Evolutionary conservation across 1,140 invertebrate genomes (phyloP), one percentile per base, ranked within the genome.

Genomic region (Papilio glaucus): DNA sequence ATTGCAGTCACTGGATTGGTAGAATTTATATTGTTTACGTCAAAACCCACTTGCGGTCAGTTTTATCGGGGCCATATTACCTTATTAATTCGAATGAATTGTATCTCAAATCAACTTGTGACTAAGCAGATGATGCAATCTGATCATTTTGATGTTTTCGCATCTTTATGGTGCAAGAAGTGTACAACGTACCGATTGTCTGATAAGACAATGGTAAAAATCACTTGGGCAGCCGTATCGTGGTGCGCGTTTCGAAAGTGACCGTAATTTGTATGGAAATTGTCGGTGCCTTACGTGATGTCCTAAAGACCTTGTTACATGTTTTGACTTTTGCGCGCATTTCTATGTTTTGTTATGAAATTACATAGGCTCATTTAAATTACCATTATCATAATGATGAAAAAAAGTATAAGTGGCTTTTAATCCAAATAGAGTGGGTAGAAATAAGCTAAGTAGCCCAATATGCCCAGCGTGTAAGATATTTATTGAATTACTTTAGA

Each of bases 191-290:
- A 62, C 13, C 37, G 42, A 77, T 79, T 85, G 84, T 80, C 78
- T 26, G 62, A 37, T 57, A 68, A 87, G 78, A 91, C 88, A 90
- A 91, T 90, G 81, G 87, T 72, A 75, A 85, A 85, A 84, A 84
- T 81, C 72, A 82, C 79, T 79, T 71, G 74, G 79, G 60, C 71
- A 72, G 73, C 73, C 75, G 85, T 85, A 85, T 87, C n/a, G n/a
- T n/a, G 79, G 86, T 88, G 80, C 65, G 80, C 67, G 76, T 88
- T 91, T 90, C 83, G 88, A 90, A 91, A 90, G 87, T 88, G 82
- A 83, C 85, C 85, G 84, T 87, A 85, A 84, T 90, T 89, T 90
- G 82, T 89, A 89, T 91, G 87, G 86, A 87, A 88, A 90, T 91
- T 86, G 83, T 78, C 49, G 65, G 75, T 71, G 75, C 53, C 82